Conservation (phyloP, 2,797 vertebrate genomes). For the Phrynocephalus vlangalii region DNA sequence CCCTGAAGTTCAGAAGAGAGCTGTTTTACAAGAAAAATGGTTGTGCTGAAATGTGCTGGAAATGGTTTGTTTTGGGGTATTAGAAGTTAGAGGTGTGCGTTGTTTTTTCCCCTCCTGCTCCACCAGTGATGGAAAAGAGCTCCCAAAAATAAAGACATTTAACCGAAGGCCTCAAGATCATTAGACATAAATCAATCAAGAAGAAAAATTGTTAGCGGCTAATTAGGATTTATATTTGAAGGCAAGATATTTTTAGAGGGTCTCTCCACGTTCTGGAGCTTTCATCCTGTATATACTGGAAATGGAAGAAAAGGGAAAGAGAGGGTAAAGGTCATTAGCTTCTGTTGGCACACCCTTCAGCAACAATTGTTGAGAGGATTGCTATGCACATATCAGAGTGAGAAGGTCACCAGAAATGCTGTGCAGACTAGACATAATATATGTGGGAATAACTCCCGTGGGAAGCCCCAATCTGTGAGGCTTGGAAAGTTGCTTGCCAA, state of each 20-base stretch:
- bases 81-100: conserved; percentile 52
- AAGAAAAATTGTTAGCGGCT: conserved; percentile 41
- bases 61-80: conserved; percentile 56
- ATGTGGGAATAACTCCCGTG: no score
- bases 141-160: conserved; percentile 37
- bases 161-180: conserved; percentile 56
- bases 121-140: conserved; percentile 54
- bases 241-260: conserved; percentile 7
- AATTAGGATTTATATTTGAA: conserved; percentile 32
- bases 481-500: no score
- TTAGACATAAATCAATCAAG: conserved; percentile 50
- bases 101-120: conserved; percentile 20
- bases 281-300: neutral
- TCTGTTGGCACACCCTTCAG: neutral
- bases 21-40: conserved; percentile 34
- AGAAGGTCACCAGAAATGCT: neutral
- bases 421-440: neutral
- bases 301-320: neutral
- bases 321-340: conserved; percentile 34
- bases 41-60: conserved; percentile 58
- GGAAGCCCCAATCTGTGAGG: no score
- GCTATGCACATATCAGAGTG: neutral
- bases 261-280: conserved; percentile 42
- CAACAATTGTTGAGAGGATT: conserved; percentile 14
- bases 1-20: conserved; percentile 51